Evolutionary conservation across 2,888 invertebrate genomes (phyloP).

Genomic region (Anarsia innoxiella): DNA sequence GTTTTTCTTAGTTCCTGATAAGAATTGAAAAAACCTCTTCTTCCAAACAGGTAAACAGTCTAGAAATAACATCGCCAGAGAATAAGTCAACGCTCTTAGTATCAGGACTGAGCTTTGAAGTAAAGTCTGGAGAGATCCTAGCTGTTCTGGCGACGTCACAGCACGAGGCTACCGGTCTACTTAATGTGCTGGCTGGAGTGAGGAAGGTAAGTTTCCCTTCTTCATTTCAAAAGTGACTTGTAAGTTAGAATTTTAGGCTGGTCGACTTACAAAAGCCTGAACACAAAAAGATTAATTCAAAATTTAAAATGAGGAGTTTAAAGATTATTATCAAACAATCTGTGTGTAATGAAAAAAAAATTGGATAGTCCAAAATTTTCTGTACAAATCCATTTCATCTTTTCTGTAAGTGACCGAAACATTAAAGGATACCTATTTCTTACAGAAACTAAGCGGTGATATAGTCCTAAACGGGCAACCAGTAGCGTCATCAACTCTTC

Average conservation of each 20-base stretch:
- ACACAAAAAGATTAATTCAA: too few species aligned
- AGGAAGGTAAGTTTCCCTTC: conserved; percentile 59
- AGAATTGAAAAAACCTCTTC: too few species aligned
- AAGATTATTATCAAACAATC: too few species aligned
- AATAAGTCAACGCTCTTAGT: conserved; percentile 75
- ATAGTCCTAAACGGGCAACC: conserved; percentile 91
- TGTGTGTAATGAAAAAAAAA: background rate
- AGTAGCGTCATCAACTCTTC: conserved; percentile 81
- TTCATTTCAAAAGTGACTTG: too few species aligned
- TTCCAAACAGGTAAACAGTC: conserved; percentile 77
- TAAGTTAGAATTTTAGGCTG: too few species aligned
- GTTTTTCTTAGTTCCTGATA: too few species aligned
- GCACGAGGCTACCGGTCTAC: conserved; percentile 88
- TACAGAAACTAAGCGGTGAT: conserved; percentile 80
- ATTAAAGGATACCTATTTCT: too few species aligned
- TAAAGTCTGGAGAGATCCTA: conserved; percentile 91
- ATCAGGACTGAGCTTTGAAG: conserved; percentile 89
- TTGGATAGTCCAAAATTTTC: background rate
- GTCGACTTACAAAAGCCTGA: too few species aligned
- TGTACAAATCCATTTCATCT: too few species aligned
- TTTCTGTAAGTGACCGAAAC: too few species aligned
- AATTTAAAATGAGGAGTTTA: too few species aligned
- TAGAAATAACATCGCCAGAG: conserved; percentile 77
- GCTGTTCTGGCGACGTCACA: conserved; percentile 94
- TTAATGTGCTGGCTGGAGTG: conserved; percentile 89